A percentile compares a stretch with the other conserved stretches of the same genome.
These are phyloP conservation scores for Diplodus sargus DNA, from an alignment of 2,797 vertebrate species.

Conservation along the genomic window DNA sequence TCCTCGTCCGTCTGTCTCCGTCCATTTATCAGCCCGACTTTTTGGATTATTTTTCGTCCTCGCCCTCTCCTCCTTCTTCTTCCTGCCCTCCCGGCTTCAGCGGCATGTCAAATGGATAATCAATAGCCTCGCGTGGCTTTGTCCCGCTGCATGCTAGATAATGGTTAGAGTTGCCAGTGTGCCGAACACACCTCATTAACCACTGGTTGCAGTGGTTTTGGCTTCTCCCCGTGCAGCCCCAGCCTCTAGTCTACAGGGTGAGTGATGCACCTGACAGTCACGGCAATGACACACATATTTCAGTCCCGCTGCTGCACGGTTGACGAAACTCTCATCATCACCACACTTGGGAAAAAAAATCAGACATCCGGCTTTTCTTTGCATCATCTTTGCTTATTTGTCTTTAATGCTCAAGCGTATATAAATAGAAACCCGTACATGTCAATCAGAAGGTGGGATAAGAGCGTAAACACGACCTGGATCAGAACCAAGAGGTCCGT, in stretches of 20 bases:
- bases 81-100: slow-evolving; percentile 49
- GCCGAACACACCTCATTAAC: slow-evolving; percentile 78
- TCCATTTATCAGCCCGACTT: neutral
- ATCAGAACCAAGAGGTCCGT: neutral
- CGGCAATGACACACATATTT: slow-evolving; percentile 67
- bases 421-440: neutral
- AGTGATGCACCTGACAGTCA: slow-evolving; percentile 75
- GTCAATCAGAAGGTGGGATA: neutral
- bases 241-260: slow-evolving; percentile 59
- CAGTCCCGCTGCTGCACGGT: slow-evolving; percentile 34
- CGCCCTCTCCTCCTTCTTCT: neutral
- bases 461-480: neutral
- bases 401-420: neutral
- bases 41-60: slow-evolving; percentile 23
- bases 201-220: slow-evolving; percentile 62
- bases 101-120: slow-evolving; percentile 76
- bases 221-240: slow-evolving; percentile 48
- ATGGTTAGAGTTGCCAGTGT: slow-evolving; percentile 70
- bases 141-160: slow-evolving; percentile 68
- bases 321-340: slow-evolving; percentile 12
- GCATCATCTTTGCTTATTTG: neutral
- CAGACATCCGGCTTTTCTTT: neutral
- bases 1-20: neutral
- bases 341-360: neutral
- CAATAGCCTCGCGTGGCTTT: slow-evolving; percentile 67